Percentiles rank a stretch among this genome's conserved stretches.
Conservation (phyloP, 2,113 vertebrate genomes). For the Callochromis pleurospilus region DNA sequence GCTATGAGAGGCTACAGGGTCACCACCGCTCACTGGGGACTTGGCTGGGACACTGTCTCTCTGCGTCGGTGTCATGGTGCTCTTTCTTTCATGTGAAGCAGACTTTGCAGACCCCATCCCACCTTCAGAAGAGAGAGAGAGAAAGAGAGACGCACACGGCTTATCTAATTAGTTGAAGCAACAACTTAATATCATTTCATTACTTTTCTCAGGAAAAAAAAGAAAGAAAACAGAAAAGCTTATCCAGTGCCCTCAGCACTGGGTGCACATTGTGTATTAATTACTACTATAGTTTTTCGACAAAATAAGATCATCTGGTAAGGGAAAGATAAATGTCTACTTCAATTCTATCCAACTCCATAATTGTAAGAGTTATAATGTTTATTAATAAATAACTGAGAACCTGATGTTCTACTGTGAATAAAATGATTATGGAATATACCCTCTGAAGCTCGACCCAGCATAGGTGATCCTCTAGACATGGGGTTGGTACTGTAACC, state of each 20-base stretch:
- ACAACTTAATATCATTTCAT: neutral
- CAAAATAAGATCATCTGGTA: neutral
- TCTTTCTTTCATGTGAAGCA: conserved; percentile 87
- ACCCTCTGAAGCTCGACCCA: conserved; percentile 85
- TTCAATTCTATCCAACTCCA: neutral
- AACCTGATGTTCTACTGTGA: neutral
- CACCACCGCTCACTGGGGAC: conserved; percentile 86
- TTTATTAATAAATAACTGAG: neutral
- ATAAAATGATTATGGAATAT: neutral
- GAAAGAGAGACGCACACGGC: neutral
- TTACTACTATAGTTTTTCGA: neutral
- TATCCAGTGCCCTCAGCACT: neutral
- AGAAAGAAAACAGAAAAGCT: neutral
- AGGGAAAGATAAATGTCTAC: neutral
- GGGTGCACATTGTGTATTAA: neutral
- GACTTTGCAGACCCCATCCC: conserved; percentile 82
- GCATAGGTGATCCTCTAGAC: conserved; percentile 91
- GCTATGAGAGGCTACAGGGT: conserved; percentile 84
- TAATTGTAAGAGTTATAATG: neutral
- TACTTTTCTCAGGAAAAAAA: neutral
- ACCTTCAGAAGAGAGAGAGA: conserved; percentile 58
- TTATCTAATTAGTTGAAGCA: neutral
- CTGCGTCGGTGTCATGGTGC: conserved; percentile 87
- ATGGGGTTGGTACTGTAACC: conserved; percentile 84
- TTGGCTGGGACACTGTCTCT: conserved; percentile 88